Conservation (phyloP, 2,888 invertebrate genomes). For the Nemoura dubitans region DNA sequence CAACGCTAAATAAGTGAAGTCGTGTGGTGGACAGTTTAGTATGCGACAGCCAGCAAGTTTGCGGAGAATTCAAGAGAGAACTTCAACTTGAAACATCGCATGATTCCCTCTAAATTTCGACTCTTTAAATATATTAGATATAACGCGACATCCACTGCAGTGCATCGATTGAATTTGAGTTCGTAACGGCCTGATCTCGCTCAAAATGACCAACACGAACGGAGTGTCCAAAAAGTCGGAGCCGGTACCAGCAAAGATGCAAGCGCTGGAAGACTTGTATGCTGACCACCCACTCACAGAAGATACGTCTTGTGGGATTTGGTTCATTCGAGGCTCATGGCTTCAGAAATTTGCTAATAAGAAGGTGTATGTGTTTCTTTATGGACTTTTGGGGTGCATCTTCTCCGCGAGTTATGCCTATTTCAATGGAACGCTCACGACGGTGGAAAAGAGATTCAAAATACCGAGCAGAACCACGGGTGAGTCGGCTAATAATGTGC, state of each 20-base stretch:
- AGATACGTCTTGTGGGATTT: slow-evolving; percentile 72
- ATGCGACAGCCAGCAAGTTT: not conserved
- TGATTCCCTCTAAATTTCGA: not conserved
- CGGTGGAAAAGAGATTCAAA: slow-evolving; percentile 77
- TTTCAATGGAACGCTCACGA: slow-evolving; percentile 78
- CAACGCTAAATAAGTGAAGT: not conserved
- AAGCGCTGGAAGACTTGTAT: slow-evolving; percentile 59
- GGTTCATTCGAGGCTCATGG: slow-evolving; percentile 67
- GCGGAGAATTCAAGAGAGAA: not conserved
- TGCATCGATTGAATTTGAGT: not conserved
- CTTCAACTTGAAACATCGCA: not conserved
- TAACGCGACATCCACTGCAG: not conserved
- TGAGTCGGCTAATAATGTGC: slow-evolving; percentile 57
- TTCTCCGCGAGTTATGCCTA: slow-evolving; percentile 76
- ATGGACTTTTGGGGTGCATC: slow-evolving; percentile 73
- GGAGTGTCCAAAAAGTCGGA: slow-evolving; percentile 37
- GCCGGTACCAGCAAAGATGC: slow-evolving; percentile 39
- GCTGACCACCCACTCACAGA: slow-evolving; percentile 66
- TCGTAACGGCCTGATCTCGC: not conserved
- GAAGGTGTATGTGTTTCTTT: slow-evolving; percentile 69
- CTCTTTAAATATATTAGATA: too few relatives aligned
- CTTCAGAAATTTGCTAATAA: slow-evolving; percentile 69
- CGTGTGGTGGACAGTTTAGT: not conserved
- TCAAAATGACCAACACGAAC: not conserved
- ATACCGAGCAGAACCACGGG: slow-evolving; percentile 76